Evolutionary conservation across 1,140 invertebrate genomes (phyloP).

Genomic region (Lordiphosa collinella): DNA sequence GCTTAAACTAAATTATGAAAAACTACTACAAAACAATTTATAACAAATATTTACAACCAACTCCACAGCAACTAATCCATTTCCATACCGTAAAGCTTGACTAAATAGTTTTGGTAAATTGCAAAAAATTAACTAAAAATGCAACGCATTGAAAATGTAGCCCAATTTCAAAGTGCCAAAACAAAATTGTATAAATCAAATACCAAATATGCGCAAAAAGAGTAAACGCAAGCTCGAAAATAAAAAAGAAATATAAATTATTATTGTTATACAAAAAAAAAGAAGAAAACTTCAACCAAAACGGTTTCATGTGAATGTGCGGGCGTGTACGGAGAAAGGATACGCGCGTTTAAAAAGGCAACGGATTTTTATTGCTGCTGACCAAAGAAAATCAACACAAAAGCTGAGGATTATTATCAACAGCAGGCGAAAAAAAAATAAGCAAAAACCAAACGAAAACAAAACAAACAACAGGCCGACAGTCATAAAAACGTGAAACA

Average conservation of each 20-base stretch:
- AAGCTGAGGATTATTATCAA: slow-evolving; percentile 47
- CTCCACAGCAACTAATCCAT: too few relatives aligned
- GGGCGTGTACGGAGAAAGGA: slow-evolving; percentile 28
- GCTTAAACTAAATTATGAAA: too few relatives aligned
- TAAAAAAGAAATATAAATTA: not conserved
- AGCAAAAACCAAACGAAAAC: slow-evolving; percentile 30
- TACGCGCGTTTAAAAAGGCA: slow-evolving; percentile 34
- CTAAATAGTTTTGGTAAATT: not conserved
- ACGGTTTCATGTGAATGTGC: slow-evolving; percentile 15
- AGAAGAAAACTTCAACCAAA: too few relatives aligned
- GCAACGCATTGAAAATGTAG: slow-evolving; percentile 23
- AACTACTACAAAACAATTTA: too few relatives aligned
- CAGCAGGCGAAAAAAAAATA: slow-evolving; percentile 11
- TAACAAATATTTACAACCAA: too few relatives aligned
- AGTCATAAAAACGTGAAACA: slow-evolving; percentile 20
- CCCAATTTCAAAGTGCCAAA: not conserved
- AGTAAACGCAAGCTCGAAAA: not conserved
- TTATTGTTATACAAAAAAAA: not conserved
- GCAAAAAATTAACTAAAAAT: slow-evolving; percentile 24
- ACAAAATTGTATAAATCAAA: too few relatives aligned
- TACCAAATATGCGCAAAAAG: not conserved
- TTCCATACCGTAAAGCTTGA: too few relatives aligned
- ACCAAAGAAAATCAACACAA: slow-evolving; percentile 27
- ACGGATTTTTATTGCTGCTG: slow-evolving; percentile 42
- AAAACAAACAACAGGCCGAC: slow-evolving; percentile 28